Evolutionary conservation across 2,797 vertebrate species (phyloP).

Genomic region (Poecilia velifera): DNA sequence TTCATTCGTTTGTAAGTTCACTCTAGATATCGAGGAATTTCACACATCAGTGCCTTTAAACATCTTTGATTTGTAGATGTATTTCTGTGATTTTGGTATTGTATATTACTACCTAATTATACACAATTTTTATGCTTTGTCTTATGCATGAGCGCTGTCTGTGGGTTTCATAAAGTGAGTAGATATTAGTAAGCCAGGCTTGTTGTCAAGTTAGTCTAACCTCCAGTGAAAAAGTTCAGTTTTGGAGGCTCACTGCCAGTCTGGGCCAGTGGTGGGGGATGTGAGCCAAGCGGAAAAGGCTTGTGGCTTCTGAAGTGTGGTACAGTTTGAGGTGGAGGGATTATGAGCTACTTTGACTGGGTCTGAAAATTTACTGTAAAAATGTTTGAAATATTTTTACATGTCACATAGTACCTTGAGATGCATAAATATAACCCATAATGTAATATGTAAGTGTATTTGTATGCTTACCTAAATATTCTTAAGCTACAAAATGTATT

Average conservation of each 20-base stretch:
- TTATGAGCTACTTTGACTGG: too few species aligned
- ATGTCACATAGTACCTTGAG: background rate
- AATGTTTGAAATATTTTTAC: background rate
- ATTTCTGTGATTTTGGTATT: background rate
- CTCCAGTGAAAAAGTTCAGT: background rate
- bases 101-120: background rate
- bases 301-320: too few species aligned
- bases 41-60: background rate
- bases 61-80: background rate
- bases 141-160: background rate
- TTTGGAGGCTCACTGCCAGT: background rate
- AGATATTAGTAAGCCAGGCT: background rate
- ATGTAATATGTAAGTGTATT: background rate
- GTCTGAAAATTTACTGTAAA: background rate
- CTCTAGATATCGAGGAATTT: background rate
- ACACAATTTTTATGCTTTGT: background rate
- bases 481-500: too few species aligned
- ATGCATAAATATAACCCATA: background rate
- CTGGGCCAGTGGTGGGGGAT: too few species aligned
- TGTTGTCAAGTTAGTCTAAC: background rate
- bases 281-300: too few species aligned
- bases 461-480: background rate
- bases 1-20: background rate
- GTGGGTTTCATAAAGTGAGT: background rate
- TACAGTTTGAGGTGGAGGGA: too few species aligned